Conservation (phyloP, 2,113 vertebrate genomes). For the Mus pahari region DNA sequence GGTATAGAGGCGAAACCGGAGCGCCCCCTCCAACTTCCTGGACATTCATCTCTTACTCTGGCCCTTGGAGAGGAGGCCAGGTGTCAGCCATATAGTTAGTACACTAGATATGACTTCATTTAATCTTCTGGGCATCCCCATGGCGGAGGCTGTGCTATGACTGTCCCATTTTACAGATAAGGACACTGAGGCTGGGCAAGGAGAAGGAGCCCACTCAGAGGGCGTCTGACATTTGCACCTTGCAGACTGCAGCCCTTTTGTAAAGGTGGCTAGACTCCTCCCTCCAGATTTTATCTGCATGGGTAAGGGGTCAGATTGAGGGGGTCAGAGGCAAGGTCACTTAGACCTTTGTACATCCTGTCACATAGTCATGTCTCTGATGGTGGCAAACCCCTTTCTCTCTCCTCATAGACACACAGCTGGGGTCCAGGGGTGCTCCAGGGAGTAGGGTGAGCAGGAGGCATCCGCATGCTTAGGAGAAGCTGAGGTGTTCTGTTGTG, state of each 20-base stretch:
- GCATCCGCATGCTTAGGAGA: not conserved
- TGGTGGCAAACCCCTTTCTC: not conserved
- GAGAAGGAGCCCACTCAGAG: not conserved
- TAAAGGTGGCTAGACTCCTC: not conserved
- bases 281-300: not conserved
- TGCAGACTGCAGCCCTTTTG: not conserved
- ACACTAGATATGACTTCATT: not conserved
- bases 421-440: too few relatives aligned
- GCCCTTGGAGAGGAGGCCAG: not conserved
- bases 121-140: not conserved
- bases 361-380: not conserved
- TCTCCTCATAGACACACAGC: not conserved
- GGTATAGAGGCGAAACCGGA: not conserved
- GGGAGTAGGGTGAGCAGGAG: too few relatives aligned
- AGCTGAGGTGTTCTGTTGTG: not conserved
- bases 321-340: not conserved
- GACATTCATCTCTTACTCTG: not conserved
- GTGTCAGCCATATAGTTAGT: not conserved
- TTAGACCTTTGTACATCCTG: not conserved
- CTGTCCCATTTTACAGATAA: not conserved
- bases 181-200: not conserved
- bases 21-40: accelerated
- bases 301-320: not conserved
- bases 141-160: not conserved
- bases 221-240: not conserved